Evolutionary conservation across 2,113 vertebrate species (phyloP).

Genomic region (Peromyscus maniculatus): DNA sequence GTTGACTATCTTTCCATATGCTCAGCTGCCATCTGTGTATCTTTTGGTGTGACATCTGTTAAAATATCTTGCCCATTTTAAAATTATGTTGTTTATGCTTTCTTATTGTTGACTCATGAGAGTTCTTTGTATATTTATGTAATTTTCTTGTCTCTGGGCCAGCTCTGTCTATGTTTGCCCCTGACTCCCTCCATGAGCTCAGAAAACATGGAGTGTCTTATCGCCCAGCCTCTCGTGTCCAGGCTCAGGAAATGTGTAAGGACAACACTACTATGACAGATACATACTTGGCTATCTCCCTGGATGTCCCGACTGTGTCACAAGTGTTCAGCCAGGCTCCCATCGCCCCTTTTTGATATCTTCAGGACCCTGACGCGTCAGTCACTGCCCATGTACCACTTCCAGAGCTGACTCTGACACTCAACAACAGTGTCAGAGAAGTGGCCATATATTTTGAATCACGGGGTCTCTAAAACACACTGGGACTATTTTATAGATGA

Average conservation of each 20-base stretch:
- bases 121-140: neutral
- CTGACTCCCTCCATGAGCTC: neutral
- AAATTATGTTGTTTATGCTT: neutral
- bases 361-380: rapidly evolving
- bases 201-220: neutral
- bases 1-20: neutral
- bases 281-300: neutral
- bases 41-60: neutral
- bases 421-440: neutral
- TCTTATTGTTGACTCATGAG: neutral
- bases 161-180: neutral
- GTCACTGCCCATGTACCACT: neutral
- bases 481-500: neutral
- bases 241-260: neutral
- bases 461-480: neutral
- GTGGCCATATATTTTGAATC: neutral
- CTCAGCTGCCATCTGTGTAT: rapidly evolving
- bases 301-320: neutral
- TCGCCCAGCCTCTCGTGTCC: neutral
- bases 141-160: neutral
- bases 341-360: neutral
- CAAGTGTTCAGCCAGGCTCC: neutral
- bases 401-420: neutral
- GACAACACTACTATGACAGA: neutral
- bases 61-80: neutral